phyloP scores from a whole-genome alignment of 2,888 invertebrate species.

The Thymelicus sylvestris region DNA sequence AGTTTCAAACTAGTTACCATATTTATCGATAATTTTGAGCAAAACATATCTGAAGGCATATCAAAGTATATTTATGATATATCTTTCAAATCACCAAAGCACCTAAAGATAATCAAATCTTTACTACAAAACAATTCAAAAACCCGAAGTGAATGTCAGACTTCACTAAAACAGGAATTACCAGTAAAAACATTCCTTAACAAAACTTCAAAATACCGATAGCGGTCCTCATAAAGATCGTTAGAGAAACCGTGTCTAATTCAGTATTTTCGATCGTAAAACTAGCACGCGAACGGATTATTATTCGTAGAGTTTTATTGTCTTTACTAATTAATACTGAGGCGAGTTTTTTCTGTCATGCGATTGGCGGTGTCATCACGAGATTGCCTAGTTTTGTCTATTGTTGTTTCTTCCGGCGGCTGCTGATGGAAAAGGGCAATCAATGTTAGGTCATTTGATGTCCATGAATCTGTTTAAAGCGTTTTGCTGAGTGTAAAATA shows the following conservation, averaged over 20 bases:
- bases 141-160: not conserved
- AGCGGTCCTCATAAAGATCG: slow-evolving; percentile 18
- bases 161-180: slow-evolving; percentile 6
- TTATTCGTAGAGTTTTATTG: slow-evolving; percentile 53
- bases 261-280: slow-evolving; percentile 57
- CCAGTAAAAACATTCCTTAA: slow-evolving; percentile 17
- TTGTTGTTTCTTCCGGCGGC: slow-evolving; percentile 1
- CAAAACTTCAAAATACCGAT: slow-evolving; percentile 19
- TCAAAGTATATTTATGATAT: too few species aligned
- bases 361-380: slow-evolving; percentile 22
- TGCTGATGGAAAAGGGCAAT: too few species aligned
- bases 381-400: not conserved
- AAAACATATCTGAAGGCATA: too few species aligned
- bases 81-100: too few species aligned
- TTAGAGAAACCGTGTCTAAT: slow-evolving; percentile 53
- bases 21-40: too few species aligned
- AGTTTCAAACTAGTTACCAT: too few species aligned
- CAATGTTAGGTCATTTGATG: too few species aligned
- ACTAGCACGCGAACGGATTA: slow-evolving; percentile 52
- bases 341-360: slow-evolving; percentile 29
- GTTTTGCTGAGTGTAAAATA: too few species aligned
- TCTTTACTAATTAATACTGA: slow-evolving; percentile 50
- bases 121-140: too few species aligned
- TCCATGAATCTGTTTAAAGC: too few species aligned
- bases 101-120: too few species aligned